A percentile compares a stretch with the other conserved stretches of the same genome.
These are phyloP conservation scores for Apamea sordens DNA, from an alignment of 2,888 invertebrate species.

Conservation along the genomic window DNA sequence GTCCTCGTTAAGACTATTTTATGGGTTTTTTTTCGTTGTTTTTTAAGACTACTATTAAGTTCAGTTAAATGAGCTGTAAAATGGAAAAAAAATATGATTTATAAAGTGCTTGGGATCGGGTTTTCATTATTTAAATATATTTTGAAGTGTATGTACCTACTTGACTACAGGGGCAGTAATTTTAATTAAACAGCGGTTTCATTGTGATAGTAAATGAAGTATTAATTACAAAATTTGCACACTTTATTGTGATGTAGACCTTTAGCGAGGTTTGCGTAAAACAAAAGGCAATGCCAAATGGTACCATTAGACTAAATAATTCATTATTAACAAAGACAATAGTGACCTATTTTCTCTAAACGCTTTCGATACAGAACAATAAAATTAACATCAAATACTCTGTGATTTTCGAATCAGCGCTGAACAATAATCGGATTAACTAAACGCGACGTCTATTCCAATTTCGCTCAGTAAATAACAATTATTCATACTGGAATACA, in stretches of 20 bases:
- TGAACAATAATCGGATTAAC: constrained; percentile 26
- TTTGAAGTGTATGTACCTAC: neutral
- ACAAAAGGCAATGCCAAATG: neutral
- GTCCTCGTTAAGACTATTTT: constrained; percentile 43
- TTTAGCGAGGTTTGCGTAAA: neutral
- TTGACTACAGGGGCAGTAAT: no score
- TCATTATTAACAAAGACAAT: neutral
- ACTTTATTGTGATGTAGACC: neutral
- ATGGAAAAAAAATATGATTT: neutral
- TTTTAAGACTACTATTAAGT: constrained; percentile 7
- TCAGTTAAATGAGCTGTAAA: constrained; percentile 3
- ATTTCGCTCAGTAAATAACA: constrained; percentile 19
- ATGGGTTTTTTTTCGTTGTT: constrained; percentile 22
- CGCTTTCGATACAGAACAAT: constrained; percentile 14
- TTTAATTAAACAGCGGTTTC: neutral
- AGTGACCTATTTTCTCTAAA: constrained; percentile 20
- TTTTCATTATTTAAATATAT: neutral
- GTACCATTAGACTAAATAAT: neutral
- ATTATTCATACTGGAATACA: neutral
- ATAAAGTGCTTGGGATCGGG: neutral
- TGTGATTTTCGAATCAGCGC: constrained; percentile 26
- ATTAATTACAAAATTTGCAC: no score
- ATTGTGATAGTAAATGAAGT: neutral
- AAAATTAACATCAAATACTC: constrained; percentile 29
- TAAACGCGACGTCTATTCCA: constrained; percentile 20